Conservation (phyloP, 1,140 invertebrate genomes). For the Drosophila setifemur region DNA sequence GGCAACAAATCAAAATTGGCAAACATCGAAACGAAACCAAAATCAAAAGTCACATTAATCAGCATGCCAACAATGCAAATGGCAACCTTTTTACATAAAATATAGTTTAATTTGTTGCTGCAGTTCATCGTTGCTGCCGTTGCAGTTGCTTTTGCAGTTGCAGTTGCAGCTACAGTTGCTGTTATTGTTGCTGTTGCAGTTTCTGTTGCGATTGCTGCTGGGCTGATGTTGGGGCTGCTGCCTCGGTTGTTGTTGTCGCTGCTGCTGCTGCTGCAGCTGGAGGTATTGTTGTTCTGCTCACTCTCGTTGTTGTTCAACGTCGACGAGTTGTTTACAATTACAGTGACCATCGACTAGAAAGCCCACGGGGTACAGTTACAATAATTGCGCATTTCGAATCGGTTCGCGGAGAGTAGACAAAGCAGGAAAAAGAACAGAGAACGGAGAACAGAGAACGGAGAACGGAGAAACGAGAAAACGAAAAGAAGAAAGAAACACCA, state of each 20-base stretch:
- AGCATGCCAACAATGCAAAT: conserved; percentile 69
- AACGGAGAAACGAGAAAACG: conserved; percentile 56
- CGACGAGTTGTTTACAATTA: conserved; percentile 53
- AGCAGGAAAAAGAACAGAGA: conserved; percentile 40
- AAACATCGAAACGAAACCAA: conserved; percentile 51
- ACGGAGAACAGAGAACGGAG: conserved; percentile 18
- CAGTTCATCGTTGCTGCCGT: conserved; percentile 8
- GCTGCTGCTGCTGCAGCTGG: conserved; percentile 25
- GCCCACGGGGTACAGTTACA: conserved; percentile 42
- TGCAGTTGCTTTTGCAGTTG: conserved; percentile 1
- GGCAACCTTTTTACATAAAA: conserved; percentile 76
- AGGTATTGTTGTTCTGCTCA: conserved; percentile 36
- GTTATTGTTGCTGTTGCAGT: conserved; percentile 2
- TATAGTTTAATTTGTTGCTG: conserved; percentile 75
- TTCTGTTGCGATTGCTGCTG: conserved; percentile 35
- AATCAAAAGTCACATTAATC: conserved; percentile 46
- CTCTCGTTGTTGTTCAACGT: conserved; percentile 54
- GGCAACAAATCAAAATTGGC: conserved; percentile 56
- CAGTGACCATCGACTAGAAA: conserved; percentile 65
- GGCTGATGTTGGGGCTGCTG: conserved; percentile 27
- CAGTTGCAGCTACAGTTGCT: conserved; percentile 1
- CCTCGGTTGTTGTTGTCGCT: conserved; percentile 20
- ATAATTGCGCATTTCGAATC: conserved; percentile 55
- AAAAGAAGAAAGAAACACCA: conserved; percentile 70
- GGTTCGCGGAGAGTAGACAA: conserved; percentile 37